Base-by-base conservation (phyloP, 64 coral and sea anemone genomes). In the Porites lutea region DNA sequence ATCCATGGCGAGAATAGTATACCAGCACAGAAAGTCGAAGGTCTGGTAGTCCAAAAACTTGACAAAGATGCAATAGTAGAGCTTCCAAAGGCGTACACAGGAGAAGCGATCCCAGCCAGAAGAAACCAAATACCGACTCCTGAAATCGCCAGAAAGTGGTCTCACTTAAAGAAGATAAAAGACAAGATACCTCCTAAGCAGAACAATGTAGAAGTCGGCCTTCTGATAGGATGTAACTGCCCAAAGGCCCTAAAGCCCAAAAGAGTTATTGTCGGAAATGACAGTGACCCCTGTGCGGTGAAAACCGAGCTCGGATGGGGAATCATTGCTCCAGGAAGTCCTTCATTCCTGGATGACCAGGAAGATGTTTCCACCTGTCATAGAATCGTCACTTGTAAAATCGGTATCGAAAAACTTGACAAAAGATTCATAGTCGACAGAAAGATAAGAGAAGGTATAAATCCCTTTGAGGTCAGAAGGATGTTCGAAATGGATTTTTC, bases 221-320 rank as follows among this genome's bases (percentile, higher is more conserved):
- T 87, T 20, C n/a, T 87, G 9, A 87, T 87, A 16, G 86, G 86
- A 7, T 74, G 51, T 61, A 75, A 88, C 21, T 88, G 85, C 16
- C 69, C 85, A 21, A 74, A 27, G 22, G 86, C 86, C 3, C 13
- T 88, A 2, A 88, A 88, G 43, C 86, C 70, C 20, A 52, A 37
- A 61, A 70, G 75, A 4, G 70, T 74, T 15, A 88, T 88, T 19
- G n/a, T 61, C 4, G 86, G 86, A 72, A 14, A 54, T 3, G 61
- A 46, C 15, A 6, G 72, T 18, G 65, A 87, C 19, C 83, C 83
- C 0, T 87, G 72, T 66, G 65, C 66, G 6, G 66, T 72, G 0
- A 54, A 8, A 51, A 87, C 83, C 2, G 2, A 10, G 13, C 48
- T 88, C 0, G 86, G 86, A 2, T 88, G 86, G 70, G 70, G 86